These are phyloP conservation scores for Drosophila serrata DNA, from an alignment of 1,140 invertebrate genomes.

Conservation along the genomic window DNA sequence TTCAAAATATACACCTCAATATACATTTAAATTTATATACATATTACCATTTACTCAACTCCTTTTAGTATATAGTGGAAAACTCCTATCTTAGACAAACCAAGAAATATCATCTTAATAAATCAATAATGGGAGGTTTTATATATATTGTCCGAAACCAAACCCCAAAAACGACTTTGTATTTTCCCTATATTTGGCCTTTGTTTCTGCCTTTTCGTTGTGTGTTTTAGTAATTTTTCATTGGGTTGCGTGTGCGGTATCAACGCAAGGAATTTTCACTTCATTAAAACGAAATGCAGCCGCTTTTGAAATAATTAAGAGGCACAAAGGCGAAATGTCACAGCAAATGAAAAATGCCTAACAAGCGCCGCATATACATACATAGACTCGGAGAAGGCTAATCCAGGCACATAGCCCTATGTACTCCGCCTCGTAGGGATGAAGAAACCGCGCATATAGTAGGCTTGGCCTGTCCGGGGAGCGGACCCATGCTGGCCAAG, in stretches of 20 bases:
- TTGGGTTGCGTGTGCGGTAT: conserved; percentile 78
- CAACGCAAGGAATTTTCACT: conserved; percentile 82
- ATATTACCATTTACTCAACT: neutral
- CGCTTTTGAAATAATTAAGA: conserved; percentile 84
- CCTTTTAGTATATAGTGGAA: no score
- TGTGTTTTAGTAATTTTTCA: conserved; percentile 48
- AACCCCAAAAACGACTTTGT: conserved; percentile 23
- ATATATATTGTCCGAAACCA: conserved; percentile 21
- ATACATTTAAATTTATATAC: no score
- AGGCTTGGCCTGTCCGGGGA: conserved; percentile 38
- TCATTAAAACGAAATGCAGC: conserved; percentile 84
- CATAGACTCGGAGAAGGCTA: conserved; percentile 15
- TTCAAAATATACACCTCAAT: neutral
- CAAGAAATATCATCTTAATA: conserved; percentile 28
- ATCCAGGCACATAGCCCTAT: conserved; percentile 57
- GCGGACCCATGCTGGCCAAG: conserved; percentile 67
- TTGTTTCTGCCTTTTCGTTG: conserved; percentile 41
- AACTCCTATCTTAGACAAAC: neutral
- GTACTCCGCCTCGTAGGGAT: conserved; percentile 34
- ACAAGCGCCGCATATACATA: conserved; percentile 52
- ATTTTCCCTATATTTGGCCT: conserved; percentile 36
- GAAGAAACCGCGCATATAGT: conserved; percentile 41
- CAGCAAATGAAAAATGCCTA: conserved; percentile 82
- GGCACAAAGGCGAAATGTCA: conserved; percentile 82
- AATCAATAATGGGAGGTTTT: conserved; percentile 32